These are phyloP conservation scores for Dendrolimus punctatus DNA, from an alignment of 1,140 invertebrate species.

Conservation along the genomic window DNA sequence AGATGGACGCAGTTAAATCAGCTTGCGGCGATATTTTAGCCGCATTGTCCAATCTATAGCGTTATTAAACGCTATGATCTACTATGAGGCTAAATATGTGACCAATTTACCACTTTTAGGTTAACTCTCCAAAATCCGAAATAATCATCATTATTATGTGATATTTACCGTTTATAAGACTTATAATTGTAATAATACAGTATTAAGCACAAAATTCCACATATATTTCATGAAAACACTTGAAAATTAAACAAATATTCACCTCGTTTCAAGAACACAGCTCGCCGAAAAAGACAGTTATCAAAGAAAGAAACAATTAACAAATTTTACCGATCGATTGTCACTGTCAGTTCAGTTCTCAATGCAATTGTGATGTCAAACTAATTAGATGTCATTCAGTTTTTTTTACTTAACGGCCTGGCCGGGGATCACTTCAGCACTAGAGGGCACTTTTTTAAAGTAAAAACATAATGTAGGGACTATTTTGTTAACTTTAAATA, in stretches of 20 bases:
- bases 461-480: too few species aligned
- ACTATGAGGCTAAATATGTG: constrained; percentile 35
- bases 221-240: constrained; percentile 10
- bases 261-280: constrained; percentile 32
- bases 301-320: constrained; percentile 8
- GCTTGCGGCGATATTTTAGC: constrained; percentile 40
- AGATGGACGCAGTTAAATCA: constrained; percentile 7
- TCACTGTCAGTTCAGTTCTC: too few species aligned
- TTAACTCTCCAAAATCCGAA: constrained; percentile 27
- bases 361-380: too few species aligned
- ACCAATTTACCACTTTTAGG: constrained; percentile 8
- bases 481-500: too few species aligned
- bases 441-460: too few species aligned
- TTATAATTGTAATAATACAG: not conserved
- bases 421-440: too few species aligned
- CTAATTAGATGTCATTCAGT: too few species aligned
- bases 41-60: constrained; percentile 41
- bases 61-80: constrained; percentile 37
- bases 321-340: too few species aligned
- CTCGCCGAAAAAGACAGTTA: constrained; percentile 44
- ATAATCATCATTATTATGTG: constrained; percentile 20
- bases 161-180: constrained; percentile 4
- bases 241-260: constrained; percentile 11
- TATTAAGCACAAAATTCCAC: not conserved
- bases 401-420: too few species aligned